Base-by-base conservation (phyloP, 2,888 invertebrate species). In the Hofmannophila pseudospretella region DNA sequence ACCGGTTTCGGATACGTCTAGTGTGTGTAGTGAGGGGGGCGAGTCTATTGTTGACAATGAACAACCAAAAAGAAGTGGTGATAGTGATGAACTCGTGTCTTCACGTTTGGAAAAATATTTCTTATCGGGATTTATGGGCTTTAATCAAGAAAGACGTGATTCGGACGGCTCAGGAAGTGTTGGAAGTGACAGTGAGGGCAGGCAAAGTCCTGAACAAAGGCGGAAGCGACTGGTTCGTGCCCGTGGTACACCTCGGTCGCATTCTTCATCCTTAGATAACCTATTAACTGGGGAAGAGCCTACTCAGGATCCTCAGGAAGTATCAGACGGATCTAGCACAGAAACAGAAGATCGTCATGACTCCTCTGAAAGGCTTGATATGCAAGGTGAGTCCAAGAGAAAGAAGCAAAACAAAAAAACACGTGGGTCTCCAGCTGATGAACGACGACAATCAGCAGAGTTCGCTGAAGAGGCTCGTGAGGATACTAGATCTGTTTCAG, bases 101-200 rank as follows among this genome's bases (percentile, higher is more conserved):
- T 95, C 95, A 0, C 89, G 96, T 9, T 75, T 96, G 44, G 96
- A 96, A 71, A 96, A 96, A 70, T 97, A 97, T 78, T 97, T 96
- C 71, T 80, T 96, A 1, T 93, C 93, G 0, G 95, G 94, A 22
- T 94, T 95, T 59, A 93, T 95, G 89, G 94, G 94, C 1, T 94
- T 94, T 54, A 92, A 91, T 50, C 90, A 91, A 32, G 93, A 93
- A 54, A 88, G 93, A 41, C 89, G 93, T 23, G 94, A 94, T 58
- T 93, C 94, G 0, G 94, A 94, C 55, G 96, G 95, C 1, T 93
- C 93, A 16, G 94, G 94, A 1, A 95, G 95, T 59, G 96, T 96
- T 0, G 96, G 96, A 4, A 96, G 96, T 76, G 96, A 96, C 58
- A 95, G 95, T 62, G 96, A 96, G 66, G 96, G 96, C 1, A 90